Evolutionary conservation across 2,888 invertebrate species (phyloP), one percentile per base, ranked within the genome.

Genomic region (Plebejus melissa): DNA sequence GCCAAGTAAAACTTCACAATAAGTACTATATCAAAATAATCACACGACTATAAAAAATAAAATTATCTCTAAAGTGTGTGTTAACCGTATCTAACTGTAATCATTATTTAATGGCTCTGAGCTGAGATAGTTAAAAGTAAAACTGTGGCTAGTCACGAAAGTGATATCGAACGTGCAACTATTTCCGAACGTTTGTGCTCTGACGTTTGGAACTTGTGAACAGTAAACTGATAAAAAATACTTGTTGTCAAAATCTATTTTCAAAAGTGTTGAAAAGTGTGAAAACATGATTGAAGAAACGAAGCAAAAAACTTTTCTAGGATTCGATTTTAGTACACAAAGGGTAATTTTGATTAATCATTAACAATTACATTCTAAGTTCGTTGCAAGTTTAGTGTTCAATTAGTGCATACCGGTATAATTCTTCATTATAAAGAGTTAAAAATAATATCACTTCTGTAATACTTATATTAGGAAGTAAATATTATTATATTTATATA

Each of bases 281-380:
- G 76, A 86, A 72, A 88, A 90, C 85, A 93, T 93, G 93, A 86
- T 82, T 76, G 91, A 87, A 78, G 88, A 88, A 83, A 82, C 81
- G 77, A 85, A 82, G 83, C 87, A 85, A 80, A 90, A 91, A 86
- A 95, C 96, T 81, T 97, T 96, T 94, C 94, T 98, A 83, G 97
- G 97, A 77, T 94, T 98, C 83, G 98, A 98, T 94, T 95, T 97
- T 86, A 97, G 97, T 87, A 97, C 98, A 32, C 97, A 98, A 91
- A 96, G 97, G 95, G 97, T 97, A 91, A 89, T 92, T 87, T 75
- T 85, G 38, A 41, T 69, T 32, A 76, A 78, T 77, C 69, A 6
- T 46, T 13, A 65, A 4, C 4, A 50, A 50, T 11, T 11, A 11
- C 46, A 46, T 11, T 7, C 5, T 5, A 9, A 3, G 13, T 50